A percentile compares a stretch with the other conserved stretches of the same genome.
Evolutionary conservation across 2,888 invertebrate genomes (phyloP).

Genomic region (Stenolophus ochropezus): DNA sequence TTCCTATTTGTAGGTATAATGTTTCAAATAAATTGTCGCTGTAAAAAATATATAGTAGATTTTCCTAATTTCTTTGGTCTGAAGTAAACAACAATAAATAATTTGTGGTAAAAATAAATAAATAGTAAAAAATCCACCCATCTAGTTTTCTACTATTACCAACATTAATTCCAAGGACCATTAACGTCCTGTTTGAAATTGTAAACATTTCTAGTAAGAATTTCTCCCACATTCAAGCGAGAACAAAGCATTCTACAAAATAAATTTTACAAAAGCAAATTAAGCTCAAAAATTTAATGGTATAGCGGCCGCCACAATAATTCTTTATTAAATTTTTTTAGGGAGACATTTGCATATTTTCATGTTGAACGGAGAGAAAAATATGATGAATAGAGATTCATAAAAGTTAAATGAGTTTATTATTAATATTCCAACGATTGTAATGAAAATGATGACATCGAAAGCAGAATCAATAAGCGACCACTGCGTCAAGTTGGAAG

Average conservation of each 20-base stretch:
- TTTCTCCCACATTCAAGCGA: conserved; percentile 30
- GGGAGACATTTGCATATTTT: conserved; percentile 51
- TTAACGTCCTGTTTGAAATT: conserved; percentile 5
- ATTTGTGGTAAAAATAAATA: background rate
- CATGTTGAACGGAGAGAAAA: conserved; percentile 36
- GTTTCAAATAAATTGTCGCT: too few relatives aligned
- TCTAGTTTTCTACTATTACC: background rate
- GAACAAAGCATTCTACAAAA: conserved; percentile 47
- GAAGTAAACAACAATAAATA: too few relatives aligned
- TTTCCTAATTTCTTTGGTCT: too few relatives aligned
- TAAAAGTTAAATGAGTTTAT: conserved; percentile 53
- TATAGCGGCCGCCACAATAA: conserved; percentile 46
- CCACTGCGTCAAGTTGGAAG: background rate
- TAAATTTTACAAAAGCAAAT: conserved; percentile 50
- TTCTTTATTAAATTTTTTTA: conserved; percentile 54
- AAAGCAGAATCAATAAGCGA: conserved; percentile 7
- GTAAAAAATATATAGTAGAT: too few relatives aligned
- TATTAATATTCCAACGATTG: conserved; percentile 30
- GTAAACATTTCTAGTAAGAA: conserved; percentile 41
- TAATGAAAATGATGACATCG: conserved; percentile 35
- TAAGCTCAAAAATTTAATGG: conserved; percentile 48
- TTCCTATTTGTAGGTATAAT: too few relatives aligned
- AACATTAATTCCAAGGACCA: background rate
- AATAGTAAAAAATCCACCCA: background rate
- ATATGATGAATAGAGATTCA: conserved; percentile 40